Percentiles rank a stretch among this genome's conserved stretches.
These are phyloP conservation scores for Thamnophis sirtalis DNA, from an alignment of 2,113 vertebrate species.

Conservation along the genomic window DNA sequence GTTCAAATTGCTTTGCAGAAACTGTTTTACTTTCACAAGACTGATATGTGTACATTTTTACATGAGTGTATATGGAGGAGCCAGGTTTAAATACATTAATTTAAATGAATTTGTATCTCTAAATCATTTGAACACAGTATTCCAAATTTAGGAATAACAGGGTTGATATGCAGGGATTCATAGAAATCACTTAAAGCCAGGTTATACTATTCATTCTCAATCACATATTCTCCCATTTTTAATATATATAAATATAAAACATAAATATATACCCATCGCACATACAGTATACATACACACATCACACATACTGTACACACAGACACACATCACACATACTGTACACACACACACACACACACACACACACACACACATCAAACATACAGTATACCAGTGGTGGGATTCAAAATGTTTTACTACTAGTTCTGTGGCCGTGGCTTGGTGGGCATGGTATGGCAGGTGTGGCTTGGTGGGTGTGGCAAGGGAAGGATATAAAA, in stretches of 20 bases:
- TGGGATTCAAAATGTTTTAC: too few relatives aligned
- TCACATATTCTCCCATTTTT: background rate
- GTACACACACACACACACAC: too few relatives aligned
- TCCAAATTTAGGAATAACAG: background rate
- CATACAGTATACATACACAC: background rate
- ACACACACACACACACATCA: background rate
- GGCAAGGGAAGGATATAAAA: too few relatives aligned
- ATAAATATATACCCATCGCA: too few relatives aligned
- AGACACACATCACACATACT: too few relatives aligned
- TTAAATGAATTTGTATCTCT: background rate
- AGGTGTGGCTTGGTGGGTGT: too few relatives aligned
- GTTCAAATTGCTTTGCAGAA: background rate
- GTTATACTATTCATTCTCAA: too few relatives aligned
- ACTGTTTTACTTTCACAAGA: background rate
- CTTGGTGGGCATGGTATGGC: too few relatives aligned
- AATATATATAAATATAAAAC: too few relatives aligned
- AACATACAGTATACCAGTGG: too few relatives aligned
- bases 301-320: too few relatives aligned
- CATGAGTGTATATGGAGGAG: background rate
- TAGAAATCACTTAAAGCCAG: background rate
- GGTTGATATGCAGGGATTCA: background rate
- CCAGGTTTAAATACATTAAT: background rate
- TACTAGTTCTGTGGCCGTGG: too few relatives aligned
- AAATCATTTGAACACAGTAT: background rate
- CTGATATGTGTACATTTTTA: background rate